Percentiles rank a stretch among this genome's conserved stretches.
Evolutionary conservation across 2,113 vertebrate species (phyloP).

Genomic region (Sebastes fasciatus): DNA sequence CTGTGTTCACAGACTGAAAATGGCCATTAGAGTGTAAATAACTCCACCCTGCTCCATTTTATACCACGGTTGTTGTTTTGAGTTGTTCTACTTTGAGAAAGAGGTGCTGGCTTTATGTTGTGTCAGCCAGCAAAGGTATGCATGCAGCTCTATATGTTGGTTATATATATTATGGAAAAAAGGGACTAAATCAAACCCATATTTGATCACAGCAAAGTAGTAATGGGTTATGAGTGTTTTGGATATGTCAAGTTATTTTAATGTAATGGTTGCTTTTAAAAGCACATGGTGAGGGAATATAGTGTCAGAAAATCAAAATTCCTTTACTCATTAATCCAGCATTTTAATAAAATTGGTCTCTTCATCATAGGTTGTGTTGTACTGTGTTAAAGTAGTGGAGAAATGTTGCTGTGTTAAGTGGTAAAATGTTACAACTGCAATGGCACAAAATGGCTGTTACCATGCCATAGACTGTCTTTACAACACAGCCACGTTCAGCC

Average conservation of each 20-base stretch:
- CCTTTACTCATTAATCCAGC: not conserved
- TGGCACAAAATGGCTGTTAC: conserved; percentile 80
- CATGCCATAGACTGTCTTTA: conserved; percentile 55
- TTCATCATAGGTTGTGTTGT: not conserved
- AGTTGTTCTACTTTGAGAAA: conserved; percentile 13
- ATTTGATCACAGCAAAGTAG: conserved; percentile 8
- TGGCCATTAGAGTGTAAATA: conserved; percentile 58
- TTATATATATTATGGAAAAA: not conserved
- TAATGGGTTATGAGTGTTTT: conserved; percentile 17
- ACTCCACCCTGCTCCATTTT: conserved; percentile 55
- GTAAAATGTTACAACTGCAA: conserved; percentile 45
- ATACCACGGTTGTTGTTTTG: conserved; percentile 27
- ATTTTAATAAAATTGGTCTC: not conserved
- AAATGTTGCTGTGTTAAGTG: conserved; percentile 21
- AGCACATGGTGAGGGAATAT: not conserved
- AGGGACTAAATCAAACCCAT: not conserved
- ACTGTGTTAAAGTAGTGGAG: not conserved
- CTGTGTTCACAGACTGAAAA: conserved; percentile 35
- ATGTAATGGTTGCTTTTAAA: not conserved
- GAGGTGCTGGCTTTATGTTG: conserved; percentile 50
- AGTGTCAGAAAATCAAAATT: not conserved
- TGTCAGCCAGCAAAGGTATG: conserved; percentile 27
- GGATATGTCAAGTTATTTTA: not conserved
- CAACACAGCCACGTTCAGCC: conserved; percentile 58
- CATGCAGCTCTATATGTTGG: conserved; percentile 1